phyloP scores from a whole-genome alignment of 1,140 invertebrate species.

The Drosophila ercepeae region DNA sequence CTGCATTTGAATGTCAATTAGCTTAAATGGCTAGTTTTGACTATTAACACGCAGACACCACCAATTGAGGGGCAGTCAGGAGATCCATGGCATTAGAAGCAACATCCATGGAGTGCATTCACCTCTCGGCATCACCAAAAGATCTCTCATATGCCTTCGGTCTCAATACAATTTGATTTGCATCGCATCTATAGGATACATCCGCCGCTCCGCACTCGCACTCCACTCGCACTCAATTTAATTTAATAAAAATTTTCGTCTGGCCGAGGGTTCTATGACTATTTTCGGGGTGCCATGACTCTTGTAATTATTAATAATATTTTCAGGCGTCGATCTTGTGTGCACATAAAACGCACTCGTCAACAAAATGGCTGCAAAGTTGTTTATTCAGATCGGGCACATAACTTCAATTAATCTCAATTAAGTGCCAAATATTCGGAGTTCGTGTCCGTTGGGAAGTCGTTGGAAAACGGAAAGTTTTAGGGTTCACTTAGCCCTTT shows the following conservation, averaged over 20 bases:
- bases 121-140: conserved; percentile 56
- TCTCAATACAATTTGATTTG: conserved; percentile 57
- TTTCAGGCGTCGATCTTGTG: conserved; percentile 24
- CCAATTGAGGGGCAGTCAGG: conserved; percentile 59
- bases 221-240: conserved; percentile 68
- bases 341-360: conserved; percentile 73
- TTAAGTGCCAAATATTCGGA: conserved; percentile 69
- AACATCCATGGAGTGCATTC: conserved; percentile 63
- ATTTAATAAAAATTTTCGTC: conserved; percentile 69
- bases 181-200: conserved; percentile 55
- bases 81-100: conserved; percentile 35
- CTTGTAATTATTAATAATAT: conserved; percentile 76
- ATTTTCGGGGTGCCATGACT: conserved; percentile 63
- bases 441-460: conserved; percentile 16
- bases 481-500: conserved; percentile 66
- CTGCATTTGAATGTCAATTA: conserved; percentile 82
- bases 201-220: conserved; percentile 24
- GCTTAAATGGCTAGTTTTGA: conserved; percentile 76
- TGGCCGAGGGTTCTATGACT: conserved; percentile 39
- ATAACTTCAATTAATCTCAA: conserved; percentile 81
- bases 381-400: conserved; percentile 66
- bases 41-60: conserved; percentile 65
- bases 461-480: conserved; percentile 43
- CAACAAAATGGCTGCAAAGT: conserved; percentile 73
- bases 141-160: conserved; percentile 7